Evolutionary conservation across 2,113 vertebrate genomes (phyloP).

Genomic region (Anhinga anhinga): DNA sequence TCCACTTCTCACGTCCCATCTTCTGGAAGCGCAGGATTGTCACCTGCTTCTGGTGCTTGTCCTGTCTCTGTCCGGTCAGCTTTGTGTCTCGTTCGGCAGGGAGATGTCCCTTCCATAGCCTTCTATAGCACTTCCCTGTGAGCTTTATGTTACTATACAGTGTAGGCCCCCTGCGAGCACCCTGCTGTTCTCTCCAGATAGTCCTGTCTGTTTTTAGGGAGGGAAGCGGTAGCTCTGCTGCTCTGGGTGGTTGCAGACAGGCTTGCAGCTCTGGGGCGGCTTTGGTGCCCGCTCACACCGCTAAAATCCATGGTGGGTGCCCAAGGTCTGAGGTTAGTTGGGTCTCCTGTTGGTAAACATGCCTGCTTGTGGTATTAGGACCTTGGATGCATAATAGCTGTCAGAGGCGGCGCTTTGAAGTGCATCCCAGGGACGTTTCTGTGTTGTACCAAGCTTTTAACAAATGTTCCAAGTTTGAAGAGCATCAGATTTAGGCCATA

Average conservation of each 20-base stretch:
- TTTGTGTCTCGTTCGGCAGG: accelerated
- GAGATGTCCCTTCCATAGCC: not conserved
- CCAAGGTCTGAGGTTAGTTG: not conserved
- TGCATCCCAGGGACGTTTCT: not conserved
- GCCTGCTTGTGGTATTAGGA: not conserved
- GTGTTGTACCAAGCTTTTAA: not conserved
- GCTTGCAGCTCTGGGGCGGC: not conserved
- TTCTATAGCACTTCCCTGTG: not conserved
- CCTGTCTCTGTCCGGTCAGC: accelerated
- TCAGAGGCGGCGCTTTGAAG: not conserved
- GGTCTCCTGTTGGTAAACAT: accelerated
- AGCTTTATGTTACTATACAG: not conserved
- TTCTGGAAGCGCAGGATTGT: not conserved
- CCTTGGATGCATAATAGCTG: not conserved
- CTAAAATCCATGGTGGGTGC: not conserved
- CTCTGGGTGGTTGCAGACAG: not conserved
- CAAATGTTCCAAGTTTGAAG: not conserved
- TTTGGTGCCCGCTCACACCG: not conserved
- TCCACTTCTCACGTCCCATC: not conserved
- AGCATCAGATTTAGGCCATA: not conserved
- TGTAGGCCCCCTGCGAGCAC: accelerated
- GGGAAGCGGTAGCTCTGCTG: not conserved
- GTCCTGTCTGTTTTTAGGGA: not conserved
- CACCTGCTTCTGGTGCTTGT: not conserved
- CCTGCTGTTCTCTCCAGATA: not conserved